phyloP scores from a whole-genome alignment of 1,140 invertebrate species.

The Leptinotarsa texana region DNA sequence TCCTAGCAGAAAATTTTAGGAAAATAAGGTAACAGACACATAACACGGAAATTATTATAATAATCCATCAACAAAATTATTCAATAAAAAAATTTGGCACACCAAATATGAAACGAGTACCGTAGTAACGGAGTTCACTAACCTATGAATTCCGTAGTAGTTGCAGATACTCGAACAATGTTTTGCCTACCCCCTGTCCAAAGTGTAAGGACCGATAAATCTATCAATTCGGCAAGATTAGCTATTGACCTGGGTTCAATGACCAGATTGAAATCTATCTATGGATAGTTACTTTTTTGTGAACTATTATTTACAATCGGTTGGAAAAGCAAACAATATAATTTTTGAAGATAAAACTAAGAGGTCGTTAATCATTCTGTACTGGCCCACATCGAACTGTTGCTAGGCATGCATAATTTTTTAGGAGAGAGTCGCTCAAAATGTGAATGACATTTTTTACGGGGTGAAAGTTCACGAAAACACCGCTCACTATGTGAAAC shows the following conservation, averaged over 20 bases:
- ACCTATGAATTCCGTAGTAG: background rate
- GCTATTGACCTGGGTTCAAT: slow-evolving; percentile 7
- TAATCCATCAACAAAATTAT: background rate
- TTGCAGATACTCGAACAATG: background rate
- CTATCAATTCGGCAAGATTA: slow-evolving; percentile 20
- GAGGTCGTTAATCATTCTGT: background rate
- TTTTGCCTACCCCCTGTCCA: slow-evolving; percentile 8
- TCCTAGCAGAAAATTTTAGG: too few species aligned
- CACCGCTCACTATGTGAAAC: too few species aligned
- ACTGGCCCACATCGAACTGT: too few species aligned
- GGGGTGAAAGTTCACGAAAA: too few species aligned
- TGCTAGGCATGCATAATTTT: background rate
- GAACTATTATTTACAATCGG: background rate
- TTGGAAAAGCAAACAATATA: background rate
- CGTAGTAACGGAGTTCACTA: background rate
- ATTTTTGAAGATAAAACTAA: background rate
- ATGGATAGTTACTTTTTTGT: background rate
- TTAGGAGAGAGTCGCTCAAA: background rate
- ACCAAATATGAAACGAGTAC: background rate
- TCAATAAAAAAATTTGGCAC: slow-evolving; percentile 12
- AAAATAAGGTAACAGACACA: too few species aligned
- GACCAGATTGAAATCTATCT: slow-evolving; percentile 4
- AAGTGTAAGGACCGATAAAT: slow-evolving; percentile 11
- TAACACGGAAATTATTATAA: too few species aligned
- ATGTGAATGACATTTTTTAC: background rate